Evolutionary conservation across 2,888 invertebrate genomes (phyloP).

Genomic region (Theodoxus fluviatilis): DNA sequence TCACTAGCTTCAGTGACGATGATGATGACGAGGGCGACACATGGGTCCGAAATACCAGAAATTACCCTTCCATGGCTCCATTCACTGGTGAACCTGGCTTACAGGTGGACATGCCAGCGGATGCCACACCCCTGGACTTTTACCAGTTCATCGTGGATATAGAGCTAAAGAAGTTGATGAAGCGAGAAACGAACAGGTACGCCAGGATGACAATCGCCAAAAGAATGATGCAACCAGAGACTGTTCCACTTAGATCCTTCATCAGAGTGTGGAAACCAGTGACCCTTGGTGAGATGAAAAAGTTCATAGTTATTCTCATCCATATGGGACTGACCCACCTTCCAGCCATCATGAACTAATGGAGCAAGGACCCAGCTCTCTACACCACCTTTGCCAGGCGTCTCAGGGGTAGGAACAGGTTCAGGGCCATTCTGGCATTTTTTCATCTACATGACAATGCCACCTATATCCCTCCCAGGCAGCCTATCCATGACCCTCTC

Average conservation of each 20-base stretch:
- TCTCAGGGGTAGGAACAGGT: not conserved
- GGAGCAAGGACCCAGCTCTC: not conserved
- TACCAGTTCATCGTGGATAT: not conserved
- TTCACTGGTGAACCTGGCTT: not conserved
- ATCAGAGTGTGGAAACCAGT: not conserved
- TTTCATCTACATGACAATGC: too few relatives aligned
- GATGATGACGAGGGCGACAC: too few relatives aligned
- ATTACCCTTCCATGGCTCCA: not conserved
- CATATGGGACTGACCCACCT: constrained; percentile 17
- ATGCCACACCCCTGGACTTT: not conserved
- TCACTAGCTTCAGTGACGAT: too few relatives aligned
- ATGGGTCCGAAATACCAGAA: too few relatives aligned
- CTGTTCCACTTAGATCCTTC: not conserved
- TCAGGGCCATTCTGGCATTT: too few relatives aligned
- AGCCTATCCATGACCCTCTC: constrained; percentile 10
- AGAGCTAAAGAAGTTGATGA: not conserved
- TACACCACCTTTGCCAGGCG: not conserved
- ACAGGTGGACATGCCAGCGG: not conserved
- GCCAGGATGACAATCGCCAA: not conserved
- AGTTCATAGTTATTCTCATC: not conserved
- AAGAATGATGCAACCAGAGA: not conserved
- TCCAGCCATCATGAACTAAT: constrained; percentile 1
- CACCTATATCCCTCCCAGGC: too few relatives aligned
- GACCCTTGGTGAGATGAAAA: not conserved
- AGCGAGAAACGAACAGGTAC: constrained; percentile 9